Evolutionary conservation across 1,140 invertebrate species (phyloP).

Genomic region (Drosophila miranda): DNA sequence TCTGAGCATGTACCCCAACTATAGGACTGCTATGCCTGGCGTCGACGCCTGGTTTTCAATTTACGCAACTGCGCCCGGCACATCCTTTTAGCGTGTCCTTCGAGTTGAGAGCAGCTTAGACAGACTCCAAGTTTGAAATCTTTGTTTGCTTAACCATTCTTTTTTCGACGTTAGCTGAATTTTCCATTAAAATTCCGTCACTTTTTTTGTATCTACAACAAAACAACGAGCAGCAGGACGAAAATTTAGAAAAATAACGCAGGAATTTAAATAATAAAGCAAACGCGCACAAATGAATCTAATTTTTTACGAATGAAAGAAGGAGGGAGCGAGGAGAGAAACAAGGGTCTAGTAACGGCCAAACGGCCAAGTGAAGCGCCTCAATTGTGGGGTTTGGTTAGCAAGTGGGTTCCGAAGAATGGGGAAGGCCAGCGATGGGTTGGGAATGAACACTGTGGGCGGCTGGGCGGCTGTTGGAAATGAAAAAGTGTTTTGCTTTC

Average conservation of each 20-base stretch:
- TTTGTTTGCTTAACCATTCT: constrained; percentile 72
- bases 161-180: constrained; percentile 64
- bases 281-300: constrained; percentile 80
- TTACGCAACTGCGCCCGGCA: constrained; percentile 67
- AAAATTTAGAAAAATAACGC: constrained; percentile 79
- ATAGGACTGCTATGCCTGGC: constrained; percentile 38
- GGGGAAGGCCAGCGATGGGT: background rate
- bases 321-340: constrained; percentile 17
- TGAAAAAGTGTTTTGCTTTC: constrained; percentile 74
- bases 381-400: constrained; percentile 13
- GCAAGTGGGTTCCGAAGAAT: constrained; percentile 7
- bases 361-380: constrained; percentile 36
- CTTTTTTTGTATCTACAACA: constrained; percentile 40
- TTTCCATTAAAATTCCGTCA: constrained; percentile 82
- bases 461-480: constrained; percentile 41
- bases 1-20: constrained; percentile 62
- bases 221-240: constrained; percentile 34
- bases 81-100: constrained; percentile 75
- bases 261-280: constrained; percentile 80
- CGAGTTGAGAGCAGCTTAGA: constrained; percentile 74
- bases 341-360: constrained; percentile 13
- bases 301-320: constrained; percentile 76
- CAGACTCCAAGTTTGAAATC: constrained; percentile 63
- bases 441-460: constrained; percentile 11
- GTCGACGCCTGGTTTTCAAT: constrained; percentile 62